Conservation (phyloP, 1,140 invertebrate species). For the Epicauta chinensis region DNA sequence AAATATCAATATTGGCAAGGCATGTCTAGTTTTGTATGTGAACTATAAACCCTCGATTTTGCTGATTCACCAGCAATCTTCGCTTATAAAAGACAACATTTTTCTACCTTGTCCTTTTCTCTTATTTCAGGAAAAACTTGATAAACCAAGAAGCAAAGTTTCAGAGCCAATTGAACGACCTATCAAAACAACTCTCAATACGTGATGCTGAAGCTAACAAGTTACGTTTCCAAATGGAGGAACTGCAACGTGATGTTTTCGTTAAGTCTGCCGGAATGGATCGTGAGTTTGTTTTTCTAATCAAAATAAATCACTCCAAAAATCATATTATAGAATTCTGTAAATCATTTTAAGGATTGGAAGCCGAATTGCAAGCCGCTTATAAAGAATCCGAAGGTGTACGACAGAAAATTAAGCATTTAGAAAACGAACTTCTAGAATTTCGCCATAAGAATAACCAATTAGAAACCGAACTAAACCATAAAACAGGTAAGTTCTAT, state of each 20-base stretch:
- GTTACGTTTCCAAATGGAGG: constrained; percentile 48
- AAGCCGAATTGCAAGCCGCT: constrained; percentile 50
- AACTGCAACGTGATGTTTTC: constrained; percentile 48
- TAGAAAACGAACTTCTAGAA: constrained; percentile 49
- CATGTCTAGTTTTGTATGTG: too few species aligned
- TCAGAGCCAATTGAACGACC: constrained; percentile 47
- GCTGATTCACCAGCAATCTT: too few species aligned
- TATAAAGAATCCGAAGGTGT: constrained; percentile 51
- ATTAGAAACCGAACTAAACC: constrained; percentile 45
- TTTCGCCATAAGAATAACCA: constrained; percentile 47
- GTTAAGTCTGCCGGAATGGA: constrained; percentile 51
- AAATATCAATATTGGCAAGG: too few species aligned
- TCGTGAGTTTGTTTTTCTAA: too few species aligned
- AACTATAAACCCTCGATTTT: too few species aligned
- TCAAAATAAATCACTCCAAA: background rate
- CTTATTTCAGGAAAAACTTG: constrained; percentile 45
- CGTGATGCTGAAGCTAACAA: constrained; percentile 48
- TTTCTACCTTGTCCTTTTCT: background rate
- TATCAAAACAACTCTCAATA: constrained; percentile 44
- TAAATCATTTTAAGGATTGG: constrained; percentile 42
- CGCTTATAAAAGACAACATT: background rate
- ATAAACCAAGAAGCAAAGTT: constrained; percentile 50
- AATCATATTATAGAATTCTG: background rate
- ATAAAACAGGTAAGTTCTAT: constrained; percentile 44
- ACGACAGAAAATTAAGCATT: constrained; percentile 46